Conservation (phyloP, 2,113 vertebrate genomes). For the Pollimyrus isidori region DNA sequence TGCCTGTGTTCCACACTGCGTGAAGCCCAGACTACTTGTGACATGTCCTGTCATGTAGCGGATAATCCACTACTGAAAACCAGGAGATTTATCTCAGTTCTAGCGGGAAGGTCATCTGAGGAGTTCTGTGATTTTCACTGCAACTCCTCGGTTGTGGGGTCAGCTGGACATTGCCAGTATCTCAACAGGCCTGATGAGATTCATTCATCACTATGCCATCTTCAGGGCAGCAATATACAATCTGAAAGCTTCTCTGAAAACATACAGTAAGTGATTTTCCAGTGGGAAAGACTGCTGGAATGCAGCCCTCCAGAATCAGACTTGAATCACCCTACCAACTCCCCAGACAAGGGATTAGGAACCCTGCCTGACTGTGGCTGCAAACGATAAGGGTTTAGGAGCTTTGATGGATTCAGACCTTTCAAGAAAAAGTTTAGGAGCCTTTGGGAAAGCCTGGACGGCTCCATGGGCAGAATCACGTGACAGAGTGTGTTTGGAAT, state of each 20-base stretch:
- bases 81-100: neutral
- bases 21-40: neutral
- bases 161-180: neutral
- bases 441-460: neutral
- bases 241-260: neutral
- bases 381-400: neutral
- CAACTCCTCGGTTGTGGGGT: neutral
- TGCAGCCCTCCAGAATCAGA: neutral
- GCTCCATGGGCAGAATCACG: neutral
- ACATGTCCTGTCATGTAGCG: neutral
- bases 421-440: conserved; percentile 8
- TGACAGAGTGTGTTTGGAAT: neutral
- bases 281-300: neutral
- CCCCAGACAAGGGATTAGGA: conserved; percentile 7
- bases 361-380: neutral
- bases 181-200: neutral
- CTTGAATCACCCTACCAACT: neutral
- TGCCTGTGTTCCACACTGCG: neutral
- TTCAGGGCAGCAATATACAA: neutral
- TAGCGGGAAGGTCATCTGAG: neutral
- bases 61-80: neutral
- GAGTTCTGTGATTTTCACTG: neutral
- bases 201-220: neutral
- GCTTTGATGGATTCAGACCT: conserved; percentile 6
- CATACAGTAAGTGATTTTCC: neutral